Base-by-base conservation (phyloP, 2,797 vertebrate species). In the Leptoclinus maculatus region DNA sequence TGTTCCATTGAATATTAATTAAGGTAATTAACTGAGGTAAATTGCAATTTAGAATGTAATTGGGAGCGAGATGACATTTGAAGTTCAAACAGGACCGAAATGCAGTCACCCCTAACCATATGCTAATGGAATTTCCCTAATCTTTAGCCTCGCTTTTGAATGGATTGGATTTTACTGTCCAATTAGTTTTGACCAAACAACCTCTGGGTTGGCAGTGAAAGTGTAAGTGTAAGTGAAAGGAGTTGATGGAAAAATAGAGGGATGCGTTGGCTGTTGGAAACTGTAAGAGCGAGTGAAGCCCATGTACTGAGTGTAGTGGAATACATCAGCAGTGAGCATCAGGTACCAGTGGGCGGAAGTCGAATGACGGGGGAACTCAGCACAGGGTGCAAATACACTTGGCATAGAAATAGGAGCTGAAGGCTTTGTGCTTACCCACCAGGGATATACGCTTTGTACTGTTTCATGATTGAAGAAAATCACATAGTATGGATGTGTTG, bases 1-100 rank as follows among this genome's bases (percentile, higher is more conserved):
- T 94, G 92, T 95, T 94, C 93, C 91, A 94, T 93, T 94, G 93
- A 95, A 95, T 95, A 94, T 93, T 94, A 95, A 96, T 95, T 95
- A 92, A 82, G 87, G 87, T 93, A 94, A 95, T 95, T 95, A 95
- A 95, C 92, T 92, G 93, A 94, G 93, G 92, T 94, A 94, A 95
- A 95, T 95, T 95, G 91, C 88, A 92, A 95, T 95, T 95, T 94
- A 78, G 93, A 83, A 83, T 91, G 86, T 95, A 95, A 95, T 95
- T 94, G 93, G 90, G 90, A 78, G 88, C 78, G 87, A 85, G 92
- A 94, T 95, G 94, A 94, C 93, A 95, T 93, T 93, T 93, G 92
- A 94, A 94, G 93, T 94, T 94, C 92, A 92, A 86, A 87, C 88
- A 85, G 89, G 83, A 91, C 85, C 74, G 80, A 85, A 85, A 91